Evolutionary conservation across 2,113 vertebrate genomes (phyloP).

Genomic region (Laticauda laticaudata): DNA sequence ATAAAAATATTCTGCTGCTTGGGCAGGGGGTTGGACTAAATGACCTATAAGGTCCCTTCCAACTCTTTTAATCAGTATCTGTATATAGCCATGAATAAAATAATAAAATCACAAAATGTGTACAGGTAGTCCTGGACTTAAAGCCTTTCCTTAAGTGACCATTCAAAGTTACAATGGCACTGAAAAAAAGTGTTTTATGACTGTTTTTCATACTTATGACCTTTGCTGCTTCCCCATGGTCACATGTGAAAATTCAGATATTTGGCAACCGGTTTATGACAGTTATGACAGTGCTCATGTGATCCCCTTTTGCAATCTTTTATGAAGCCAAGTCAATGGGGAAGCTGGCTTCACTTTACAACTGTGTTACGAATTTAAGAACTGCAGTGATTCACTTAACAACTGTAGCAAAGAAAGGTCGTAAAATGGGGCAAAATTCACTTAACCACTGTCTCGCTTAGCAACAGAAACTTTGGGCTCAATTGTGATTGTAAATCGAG

Average conservation of each 20-base stretch:
- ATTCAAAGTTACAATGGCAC: not conserved
- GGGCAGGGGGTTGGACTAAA: no score
- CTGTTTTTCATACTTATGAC: not conserved
- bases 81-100: not conserved
- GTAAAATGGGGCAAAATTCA: not conserved
- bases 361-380: not conserved
- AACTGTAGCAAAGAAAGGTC: not conserved
- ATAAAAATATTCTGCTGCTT: no score
- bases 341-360: not conserved
- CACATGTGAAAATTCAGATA: not conserved
- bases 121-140: not conserved
- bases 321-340: not conserved
- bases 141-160: not conserved
- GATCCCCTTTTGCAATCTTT: not conserved
- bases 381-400: not conserved
- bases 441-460: not conserved
- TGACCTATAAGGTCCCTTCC: no score
- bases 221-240: not conserved
- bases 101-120: not conserved
- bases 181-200: not conserved
- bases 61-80: no score
- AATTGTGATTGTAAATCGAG: rapidly evolving
- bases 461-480: not conserved
- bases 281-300: not conserved
- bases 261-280: not conserved